phyloP scores from a whole-genome alignment of 1,140 invertebrate genomes.

The Drosophila tani region DNA sequence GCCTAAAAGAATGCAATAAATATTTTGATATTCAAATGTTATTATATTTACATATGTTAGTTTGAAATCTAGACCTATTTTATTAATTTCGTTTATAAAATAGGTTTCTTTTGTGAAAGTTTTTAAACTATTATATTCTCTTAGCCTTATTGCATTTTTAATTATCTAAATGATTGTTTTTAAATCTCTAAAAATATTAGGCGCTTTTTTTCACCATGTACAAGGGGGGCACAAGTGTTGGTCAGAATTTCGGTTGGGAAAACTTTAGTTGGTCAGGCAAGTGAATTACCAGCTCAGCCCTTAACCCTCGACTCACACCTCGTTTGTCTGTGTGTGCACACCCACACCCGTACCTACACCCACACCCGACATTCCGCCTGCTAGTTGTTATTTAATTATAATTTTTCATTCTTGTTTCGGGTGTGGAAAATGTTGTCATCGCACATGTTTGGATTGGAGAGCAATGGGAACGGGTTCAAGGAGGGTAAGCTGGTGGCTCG shows the following conservation, averaged over 20 bases:
- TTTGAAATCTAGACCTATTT: too few species aligned
- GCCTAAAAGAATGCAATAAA: background rate
- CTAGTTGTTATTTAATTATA: conserved; percentile 71
- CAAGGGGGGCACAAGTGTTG: background rate
- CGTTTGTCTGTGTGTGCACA: conserved; percentile 6
- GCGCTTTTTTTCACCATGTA: background rate
- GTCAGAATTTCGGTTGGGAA: conserved; percentile 20
- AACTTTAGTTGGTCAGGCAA: conserved; percentile 61
- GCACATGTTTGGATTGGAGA: conserved; percentile 29
- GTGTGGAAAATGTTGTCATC: conserved; percentile 59
- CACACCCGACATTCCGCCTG: conserved; percentile 2
- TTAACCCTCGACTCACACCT: conserved; percentile 29
- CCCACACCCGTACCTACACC: background rate
- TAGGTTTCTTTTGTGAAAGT: too few species aligned
- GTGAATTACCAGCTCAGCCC: conserved; percentile 62
- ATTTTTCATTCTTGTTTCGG: conserved; percentile 57
- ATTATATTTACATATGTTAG: too few species aligned
- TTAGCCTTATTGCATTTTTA: too few species aligned
- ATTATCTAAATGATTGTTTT: background rate
- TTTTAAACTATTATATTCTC: too few species aligned
- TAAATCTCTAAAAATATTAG: too few species aligned
- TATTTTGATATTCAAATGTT: too few species aligned
- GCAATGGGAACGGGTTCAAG: background rate
- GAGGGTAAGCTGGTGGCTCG: background rate
- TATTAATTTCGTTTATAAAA: too few species aligned